Conservation (phyloP, 2,797 vertebrate species). For the Eleutherodactylus coqui region DNA sequence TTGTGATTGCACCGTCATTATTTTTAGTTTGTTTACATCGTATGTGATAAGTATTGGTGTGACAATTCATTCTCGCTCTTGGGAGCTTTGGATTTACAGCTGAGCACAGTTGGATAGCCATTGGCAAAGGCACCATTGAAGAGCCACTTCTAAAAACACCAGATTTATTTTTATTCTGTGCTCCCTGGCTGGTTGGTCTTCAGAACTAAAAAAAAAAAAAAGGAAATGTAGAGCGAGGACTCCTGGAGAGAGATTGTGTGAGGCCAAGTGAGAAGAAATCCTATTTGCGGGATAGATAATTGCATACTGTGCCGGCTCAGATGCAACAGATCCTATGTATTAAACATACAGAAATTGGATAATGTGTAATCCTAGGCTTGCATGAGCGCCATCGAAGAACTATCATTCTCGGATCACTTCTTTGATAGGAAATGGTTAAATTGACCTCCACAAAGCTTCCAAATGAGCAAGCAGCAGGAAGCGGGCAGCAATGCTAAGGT, state of each 20-base stretch:
- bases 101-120: conserved; percentile 11
- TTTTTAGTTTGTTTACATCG: conserved; percentile 30
- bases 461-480: neutral
- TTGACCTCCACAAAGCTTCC: neutral
- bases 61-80: conserved; percentile 25
- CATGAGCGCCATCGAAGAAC: neutral
- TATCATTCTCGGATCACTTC: neutral
- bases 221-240: neutral
- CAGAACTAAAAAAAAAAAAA: conserved; percentile 1
- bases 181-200: neutral
- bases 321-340: neutral
- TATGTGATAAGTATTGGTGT: conserved; percentile 15
- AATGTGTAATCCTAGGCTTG: neutral
- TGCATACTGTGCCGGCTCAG: neutral
- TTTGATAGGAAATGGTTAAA: neutral
- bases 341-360: neutral
- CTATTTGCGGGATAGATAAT: conserved; percentile 26
- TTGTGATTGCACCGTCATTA: neutral
- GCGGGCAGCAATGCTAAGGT: neutral
- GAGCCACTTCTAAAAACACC: neutral
- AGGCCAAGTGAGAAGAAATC: conserved; percentile 9
- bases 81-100: neutral
- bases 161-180: conserved; percentile 7
- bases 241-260: conserved; percentile 9
- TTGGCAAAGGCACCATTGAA: conserved; percentile 8